phyloP scores from a whole-genome alignment of 2,113 vertebrate species.

The Callospermophilus lateralis region DNA sequence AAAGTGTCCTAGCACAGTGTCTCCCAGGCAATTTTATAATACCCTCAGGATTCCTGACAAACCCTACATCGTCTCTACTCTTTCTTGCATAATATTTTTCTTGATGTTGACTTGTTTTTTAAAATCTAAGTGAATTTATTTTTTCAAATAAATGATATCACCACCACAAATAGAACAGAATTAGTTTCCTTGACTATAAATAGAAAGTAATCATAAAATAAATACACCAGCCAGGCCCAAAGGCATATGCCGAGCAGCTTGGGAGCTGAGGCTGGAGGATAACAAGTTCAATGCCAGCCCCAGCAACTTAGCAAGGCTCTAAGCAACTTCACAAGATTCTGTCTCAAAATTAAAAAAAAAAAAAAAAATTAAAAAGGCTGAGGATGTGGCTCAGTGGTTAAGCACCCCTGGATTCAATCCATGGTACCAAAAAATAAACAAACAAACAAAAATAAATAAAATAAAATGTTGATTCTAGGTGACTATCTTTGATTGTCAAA shows the following conservation, averaged over 20 bases:
- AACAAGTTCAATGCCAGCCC: too few species aligned
- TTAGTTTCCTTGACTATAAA: slow-evolving; percentile 37
- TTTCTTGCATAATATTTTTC: slow-evolving; percentile 11
- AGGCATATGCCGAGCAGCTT: too few species aligned
- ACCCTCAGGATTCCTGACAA: not conserved
- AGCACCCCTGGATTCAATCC: too few species aligned
- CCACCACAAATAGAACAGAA: not conserved
- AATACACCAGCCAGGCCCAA: not conserved
- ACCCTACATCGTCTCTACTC: not conserved
- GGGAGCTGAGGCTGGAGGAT: too few species aligned
- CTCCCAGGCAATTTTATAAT: not conserved
- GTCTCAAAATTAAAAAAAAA: too few species aligned
- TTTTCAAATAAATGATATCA: not conserved
- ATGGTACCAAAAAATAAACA: not conserved
- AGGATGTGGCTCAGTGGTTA: too few species aligned
- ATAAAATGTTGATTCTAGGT: not conserved
- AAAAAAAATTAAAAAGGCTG: too few species aligned
- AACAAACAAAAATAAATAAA: not conserved
- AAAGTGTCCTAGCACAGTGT: too few species aligned
- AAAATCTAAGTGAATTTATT: slow-evolving; percentile 42
- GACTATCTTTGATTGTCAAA: not conserved
- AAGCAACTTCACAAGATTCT: too few species aligned
- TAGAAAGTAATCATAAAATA: slow-evolving; percentile 46
- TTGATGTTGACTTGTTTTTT: not conserved
- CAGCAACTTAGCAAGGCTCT: too few species aligned